These are phyloP conservation scores for Eledone cirrhosa DNA, from an alignment of 2,888 invertebrate genomes.

Conservation along the genomic window DNA sequence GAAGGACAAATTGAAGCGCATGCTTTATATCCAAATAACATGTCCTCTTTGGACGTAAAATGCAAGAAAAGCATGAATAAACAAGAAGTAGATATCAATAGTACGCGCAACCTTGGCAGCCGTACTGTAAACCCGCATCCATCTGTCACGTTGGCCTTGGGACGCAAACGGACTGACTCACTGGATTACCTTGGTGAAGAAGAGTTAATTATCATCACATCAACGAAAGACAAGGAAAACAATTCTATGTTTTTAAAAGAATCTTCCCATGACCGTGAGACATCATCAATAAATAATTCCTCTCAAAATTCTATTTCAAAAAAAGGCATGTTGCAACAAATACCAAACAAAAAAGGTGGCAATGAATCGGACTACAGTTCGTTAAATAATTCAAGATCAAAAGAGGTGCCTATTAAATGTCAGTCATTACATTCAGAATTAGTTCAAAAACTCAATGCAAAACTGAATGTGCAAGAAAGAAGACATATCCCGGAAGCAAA, in stretches of 20 bases:
- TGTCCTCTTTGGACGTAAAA: not conserved
- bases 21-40: not conserved
- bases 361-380: not conserved
- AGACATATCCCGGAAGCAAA: too few relatives aligned
- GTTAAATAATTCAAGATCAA: not conserved
- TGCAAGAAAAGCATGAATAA: not conserved
- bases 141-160: constrained; percentile 18
- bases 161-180: constrained; percentile 19
- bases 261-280: not conserved
- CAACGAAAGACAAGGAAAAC: not conserved
- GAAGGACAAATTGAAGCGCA: too few relatives aligned
- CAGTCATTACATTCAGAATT: not conserved
- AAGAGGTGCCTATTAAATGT: not conserved
- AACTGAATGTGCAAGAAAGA: not conserved
- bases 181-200: constrained; percentile 18
- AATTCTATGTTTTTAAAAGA: not conserved
- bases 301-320: too few relatives aligned
- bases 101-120: not conserved
- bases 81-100: not conserved
- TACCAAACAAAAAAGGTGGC: not conserved
- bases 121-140: not conserved
- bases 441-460: not conserved
- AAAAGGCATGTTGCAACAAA: not conserved
- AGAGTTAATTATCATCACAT: constrained; percentile 10
- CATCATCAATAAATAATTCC: too few relatives aligned